Percentiles rank a stretch among this genome's conserved stretches.
Conservation (phyloP, 1,140 invertebrate genomes). For the Zaprionus davidi region DNA sequence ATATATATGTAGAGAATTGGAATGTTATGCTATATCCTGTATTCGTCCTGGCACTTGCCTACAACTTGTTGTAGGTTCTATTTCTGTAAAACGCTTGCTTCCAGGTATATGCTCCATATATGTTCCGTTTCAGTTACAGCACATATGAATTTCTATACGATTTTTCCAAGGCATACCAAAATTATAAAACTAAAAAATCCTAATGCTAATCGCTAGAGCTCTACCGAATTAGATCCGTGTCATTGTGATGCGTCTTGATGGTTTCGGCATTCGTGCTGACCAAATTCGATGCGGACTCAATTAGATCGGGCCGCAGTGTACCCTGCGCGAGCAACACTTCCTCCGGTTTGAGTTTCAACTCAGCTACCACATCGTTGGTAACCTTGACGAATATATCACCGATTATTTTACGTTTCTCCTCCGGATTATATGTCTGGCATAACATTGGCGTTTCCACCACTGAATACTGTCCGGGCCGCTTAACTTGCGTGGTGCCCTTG, state of each 20-base stretch:
- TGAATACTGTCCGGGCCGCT: conserved; percentile 85
- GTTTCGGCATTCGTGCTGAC: conserved; percentile 95
- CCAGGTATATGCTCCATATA: conserved; percentile 44
- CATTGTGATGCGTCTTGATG: conserved; percentile 99
- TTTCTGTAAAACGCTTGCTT: conserved; percentile 43
- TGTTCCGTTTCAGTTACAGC: conserved; percentile 30
- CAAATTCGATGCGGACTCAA: conserved; percentile 96
- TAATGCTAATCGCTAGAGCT: conserved; percentile 14
- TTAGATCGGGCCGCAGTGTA: conserved; percentile 98
- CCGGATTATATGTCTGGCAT: conserved; percentile 94
- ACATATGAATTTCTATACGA: conserved; percentile 34
- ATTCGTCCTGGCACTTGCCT: conserved; percentile 29
- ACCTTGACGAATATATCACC: conserved; percentile 98
- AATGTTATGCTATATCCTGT: conserved; percentile 13
- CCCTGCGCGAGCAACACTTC: conserved; percentile 95
- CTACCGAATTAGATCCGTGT: conserved; percentile 95
- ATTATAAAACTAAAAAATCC: background rate
- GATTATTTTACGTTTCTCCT: conserved; percentile 99
- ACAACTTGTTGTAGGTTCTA: conserved; percentile 46
- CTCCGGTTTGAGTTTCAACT: conserved; percentile 92
- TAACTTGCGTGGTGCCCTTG: conserved; percentile 90
- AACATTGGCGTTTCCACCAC: conserved; percentile 92
- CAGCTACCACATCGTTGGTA: conserved; percentile 92
- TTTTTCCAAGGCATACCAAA: conserved; percentile 42
- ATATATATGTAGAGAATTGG: background rate